Evolutionary conservation across 2,113 vertebrate genomes (phyloP).

Genomic region (Heteronetta atricapilla): DNA sequence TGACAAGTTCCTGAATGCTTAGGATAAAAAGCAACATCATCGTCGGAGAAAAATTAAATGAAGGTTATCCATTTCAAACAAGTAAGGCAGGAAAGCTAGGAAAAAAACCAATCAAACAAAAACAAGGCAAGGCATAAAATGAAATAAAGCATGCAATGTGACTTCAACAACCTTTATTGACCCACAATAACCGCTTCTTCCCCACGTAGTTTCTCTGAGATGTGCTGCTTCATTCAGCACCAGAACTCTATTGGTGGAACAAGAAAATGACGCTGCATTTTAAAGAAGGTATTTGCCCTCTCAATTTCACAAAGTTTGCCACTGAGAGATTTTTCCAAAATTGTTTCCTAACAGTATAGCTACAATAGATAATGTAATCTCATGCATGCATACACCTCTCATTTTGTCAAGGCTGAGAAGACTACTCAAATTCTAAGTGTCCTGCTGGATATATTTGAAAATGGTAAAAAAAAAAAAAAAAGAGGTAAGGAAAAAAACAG

Average conservation of each 20-base stretch:
- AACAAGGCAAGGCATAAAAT: too few species aligned
- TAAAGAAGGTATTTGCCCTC: not conserved
- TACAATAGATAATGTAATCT: not conserved
- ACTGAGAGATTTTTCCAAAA: not conserved
- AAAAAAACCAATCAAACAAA: too few species aligned
- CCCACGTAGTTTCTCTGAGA: too few species aligned
- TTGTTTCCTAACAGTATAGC: not conserved
- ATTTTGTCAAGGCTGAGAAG: not conserved
- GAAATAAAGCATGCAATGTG: too few species aligned
- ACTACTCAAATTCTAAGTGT: not conserved
- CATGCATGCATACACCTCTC: not conserved
- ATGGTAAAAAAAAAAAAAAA: not conserved
- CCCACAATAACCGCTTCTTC: too few species aligned
- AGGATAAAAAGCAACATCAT: not conserved
- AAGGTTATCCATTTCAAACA: not conserved
- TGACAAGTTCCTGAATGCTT: not conserved
- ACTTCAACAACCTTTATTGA: too few species aligned
- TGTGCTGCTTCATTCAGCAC: too few species aligned
- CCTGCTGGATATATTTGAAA: not conserved
- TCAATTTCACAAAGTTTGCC: not conserved
- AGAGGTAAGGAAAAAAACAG: not conserved
- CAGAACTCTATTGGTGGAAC: not conserved
- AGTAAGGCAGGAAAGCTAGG: too few species aligned
- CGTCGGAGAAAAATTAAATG: not conserved
- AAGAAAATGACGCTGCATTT: not conserved